Base-by-base conservation (phyloP, 1,140 invertebrate genomes). In the Apocrypta bakeri region DNA sequence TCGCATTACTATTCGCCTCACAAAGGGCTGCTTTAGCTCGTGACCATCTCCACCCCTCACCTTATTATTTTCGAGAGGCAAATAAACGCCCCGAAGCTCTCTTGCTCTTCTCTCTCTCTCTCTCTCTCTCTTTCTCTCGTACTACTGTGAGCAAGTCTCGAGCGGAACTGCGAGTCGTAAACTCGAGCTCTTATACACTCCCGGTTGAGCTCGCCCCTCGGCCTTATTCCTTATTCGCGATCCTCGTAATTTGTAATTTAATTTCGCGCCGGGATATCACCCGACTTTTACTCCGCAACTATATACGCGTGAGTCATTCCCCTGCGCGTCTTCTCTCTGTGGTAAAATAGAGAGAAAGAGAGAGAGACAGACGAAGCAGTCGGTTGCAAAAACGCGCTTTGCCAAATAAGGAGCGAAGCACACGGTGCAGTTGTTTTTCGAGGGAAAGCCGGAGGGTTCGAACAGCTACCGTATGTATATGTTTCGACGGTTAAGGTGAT, bases 161-260 rank as follows among this genome's bases (percentile, higher is more conserved):
- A 83, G 69, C 82, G 78, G 81, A 85, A 84, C 79, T 76, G 48
- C 61, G 29, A 71, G 63, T 83, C 85, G 84, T 85, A 85, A 86
- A 85, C 79, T 83, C 74, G 21, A 6, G 48, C 48, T 56, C 48
- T 56, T 8, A 48, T 48, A 48, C 42, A 48, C 21, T 56, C 21
- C 48, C 6, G 21, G 1, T 21, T 21, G 21, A 56, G 48, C 48
- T 72, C 69, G 37, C 72, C 33, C 24, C 69, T 29, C 27, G 71
- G 48, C 6, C 66, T 17, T 42, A 33, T 64, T 69, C 40, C 77
- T 63, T 29, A 66, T 61, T 56, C 68, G 17, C 29, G 76, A 80
- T 81, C 82, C 76, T 83, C 75, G 71, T 83, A 87, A 87, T 85
- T 86, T 81, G 84, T 85, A 87, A 87, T 87, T 86, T 87, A 84